These are phyloP conservation scores for Brachirus orientalis DNA, from an alignment of 2,113 vertebrate genomes.

Conservation along the genomic window DNA sequence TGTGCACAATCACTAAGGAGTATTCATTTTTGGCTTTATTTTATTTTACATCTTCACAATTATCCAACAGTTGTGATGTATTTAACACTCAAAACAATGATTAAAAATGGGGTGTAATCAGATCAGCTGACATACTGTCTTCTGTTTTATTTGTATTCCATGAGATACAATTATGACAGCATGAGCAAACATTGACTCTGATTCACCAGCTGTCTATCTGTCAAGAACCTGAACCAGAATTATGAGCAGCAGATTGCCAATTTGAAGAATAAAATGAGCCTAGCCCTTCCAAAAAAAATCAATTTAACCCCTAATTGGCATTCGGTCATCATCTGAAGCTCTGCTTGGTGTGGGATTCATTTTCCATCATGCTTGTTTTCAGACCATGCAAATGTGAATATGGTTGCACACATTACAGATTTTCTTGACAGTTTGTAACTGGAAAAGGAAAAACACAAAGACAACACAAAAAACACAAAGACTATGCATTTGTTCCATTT, in stretches of 20 bases:
- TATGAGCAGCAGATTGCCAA: conserved; percentile 62
- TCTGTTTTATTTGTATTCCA: conserved; percentile 5
- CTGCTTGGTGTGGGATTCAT: conserved; percentile 18
- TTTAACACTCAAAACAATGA: too few species aligned
- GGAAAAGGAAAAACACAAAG: not conserved
- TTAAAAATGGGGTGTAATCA: too few species aligned
- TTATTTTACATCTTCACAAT: too few species aligned
- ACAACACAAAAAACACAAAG: too few species aligned
- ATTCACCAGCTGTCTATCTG: conserved; percentile 26
- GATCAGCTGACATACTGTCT: not conserved
- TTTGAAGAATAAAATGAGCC: conserved; percentile 52
- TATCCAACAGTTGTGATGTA: too few species aligned
- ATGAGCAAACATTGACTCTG: conserved; percentile 33
- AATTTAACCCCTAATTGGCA: conserved; percentile 38
- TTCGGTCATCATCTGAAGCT: conserved; percentile 31
- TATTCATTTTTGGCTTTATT: not conserved
- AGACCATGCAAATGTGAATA: conserved; percentile 3
- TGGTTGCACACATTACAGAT: not conserved
- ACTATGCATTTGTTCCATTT: conserved; percentile 1
- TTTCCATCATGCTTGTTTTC: conserved; percentile 21
- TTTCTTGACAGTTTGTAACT: not conserved
- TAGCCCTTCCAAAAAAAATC: conserved; percentile 33
- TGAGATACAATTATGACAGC: conserved; percentile 15
- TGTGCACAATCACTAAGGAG: not conserved
- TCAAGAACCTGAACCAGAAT: conserved; percentile 46